A percentile compares a stretch with the other conserved stretches of the same genome.
Conservation (phyloP, 2,113 vertebrate genomes). For the Eublepharis macularius region DNA sequence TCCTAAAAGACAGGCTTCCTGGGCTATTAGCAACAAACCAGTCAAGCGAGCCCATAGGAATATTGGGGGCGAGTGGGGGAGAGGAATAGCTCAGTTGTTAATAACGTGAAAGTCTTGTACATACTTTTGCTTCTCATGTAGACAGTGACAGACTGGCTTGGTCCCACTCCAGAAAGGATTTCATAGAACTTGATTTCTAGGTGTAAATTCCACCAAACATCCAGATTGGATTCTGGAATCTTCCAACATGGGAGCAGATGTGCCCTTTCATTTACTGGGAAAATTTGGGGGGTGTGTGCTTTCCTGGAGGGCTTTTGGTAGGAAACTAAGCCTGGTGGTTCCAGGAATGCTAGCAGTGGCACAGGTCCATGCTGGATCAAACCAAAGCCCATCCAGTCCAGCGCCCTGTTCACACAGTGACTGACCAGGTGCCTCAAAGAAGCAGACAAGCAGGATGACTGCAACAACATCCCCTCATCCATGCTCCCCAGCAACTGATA, state of each 20-base stretch:
- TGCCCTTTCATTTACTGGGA: no score
- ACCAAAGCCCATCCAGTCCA: no score
- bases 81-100: not conserved
- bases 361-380: not conserved
- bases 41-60: slow-evolving; percentile 36
- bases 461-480: no score
- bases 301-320: no score
- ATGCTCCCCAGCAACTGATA: no score
- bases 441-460: no score
- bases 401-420: no score
- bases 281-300: no score
- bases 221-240: not conserved
- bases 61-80: not conserved
- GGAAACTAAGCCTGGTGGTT: no score
- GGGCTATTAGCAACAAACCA: slow-evolving; percentile 2
- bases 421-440: no score
- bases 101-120: not conserved
- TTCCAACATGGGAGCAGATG: not conserved
- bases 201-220: not conserved
- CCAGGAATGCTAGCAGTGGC: no score
- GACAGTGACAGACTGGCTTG: not conserved
- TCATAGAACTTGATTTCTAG: not conserved
- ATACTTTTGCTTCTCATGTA: not conserved
- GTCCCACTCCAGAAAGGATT: not conserved
- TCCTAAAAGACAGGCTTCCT: slow-evolving; percentile 51